Evolutionary conservation across 2,888 invertebrate species (phyloP).

Genomic region (Coelopa pilipes): DNA sequence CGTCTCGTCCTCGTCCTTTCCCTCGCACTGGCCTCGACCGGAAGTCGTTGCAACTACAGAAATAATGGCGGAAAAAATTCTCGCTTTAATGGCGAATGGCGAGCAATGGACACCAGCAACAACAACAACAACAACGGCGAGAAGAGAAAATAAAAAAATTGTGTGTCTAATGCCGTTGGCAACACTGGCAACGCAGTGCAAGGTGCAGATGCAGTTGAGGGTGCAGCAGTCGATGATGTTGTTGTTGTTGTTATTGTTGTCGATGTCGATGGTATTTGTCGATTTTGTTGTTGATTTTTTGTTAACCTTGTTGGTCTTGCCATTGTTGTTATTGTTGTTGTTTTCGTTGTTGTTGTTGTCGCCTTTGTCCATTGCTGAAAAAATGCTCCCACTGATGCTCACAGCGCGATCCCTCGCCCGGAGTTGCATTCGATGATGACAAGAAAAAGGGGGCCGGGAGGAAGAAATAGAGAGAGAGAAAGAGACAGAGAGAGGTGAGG

Average conservation of each 20-base stretch:
- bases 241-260: too few species aligned
- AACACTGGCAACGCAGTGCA: slow-evolving; percentile 13
- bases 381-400: not conserved
- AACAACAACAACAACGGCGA: not conserved
- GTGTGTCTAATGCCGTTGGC: not conserved
- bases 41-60: slow-evolving; percentile 28
- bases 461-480: too few species aligned
- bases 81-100: slow-evolving; percentile 17
- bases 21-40: not conserved
- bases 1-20: not conserved
- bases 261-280: too few species aligned
- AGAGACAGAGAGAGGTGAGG: too few species aligned
- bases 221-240: too few species aligned
- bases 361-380: too few species aligned
- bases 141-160: not conserved
- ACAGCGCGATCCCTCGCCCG: not conserved
- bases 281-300: too few species aligned
- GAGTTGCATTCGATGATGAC: slow-evolving; percentile 8
- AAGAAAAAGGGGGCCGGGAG: not conserved
- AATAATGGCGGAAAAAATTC: slow-evolving; percentile 29
- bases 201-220: slow-evolving; percentile 1
- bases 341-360: too few species aligned
- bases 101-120: not conserved
- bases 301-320: too few species aligned
- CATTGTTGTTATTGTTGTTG: too few species aligned